Evolutionary conservation across 1,140 invertebrate genomes (phyloP).

Genomic region (Brachionus asplanchnoidis): DNA sequence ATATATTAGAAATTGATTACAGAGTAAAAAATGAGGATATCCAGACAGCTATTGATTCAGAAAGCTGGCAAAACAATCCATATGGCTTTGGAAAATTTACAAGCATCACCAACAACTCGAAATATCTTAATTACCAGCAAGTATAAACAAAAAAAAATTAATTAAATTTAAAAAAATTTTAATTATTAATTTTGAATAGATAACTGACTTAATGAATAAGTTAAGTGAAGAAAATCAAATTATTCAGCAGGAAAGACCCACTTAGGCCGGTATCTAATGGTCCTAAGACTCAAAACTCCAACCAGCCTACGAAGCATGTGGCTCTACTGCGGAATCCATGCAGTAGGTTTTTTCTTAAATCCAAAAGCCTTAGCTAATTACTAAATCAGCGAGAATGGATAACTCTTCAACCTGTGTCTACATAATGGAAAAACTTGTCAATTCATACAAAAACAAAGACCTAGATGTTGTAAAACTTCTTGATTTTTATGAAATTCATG

Average conservation of each 20-base stretch:
- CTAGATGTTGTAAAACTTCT: neutral
- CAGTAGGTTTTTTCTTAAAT: neutral
- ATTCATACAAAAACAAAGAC: neutral
- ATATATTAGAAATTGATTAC: neutral
- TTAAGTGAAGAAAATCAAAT: neutral
- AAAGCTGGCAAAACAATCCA: neutral
- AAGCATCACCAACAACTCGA: neutral
- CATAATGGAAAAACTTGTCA: constrained; percentile 26
- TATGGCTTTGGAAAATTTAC: neutral
- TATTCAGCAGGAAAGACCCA: constrained; percentile 31
- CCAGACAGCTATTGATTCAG: neutral
- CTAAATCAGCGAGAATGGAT: constrained; percentile 40
- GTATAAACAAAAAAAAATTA: neutral
- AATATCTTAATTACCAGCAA: neutral
- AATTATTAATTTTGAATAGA: neutral
- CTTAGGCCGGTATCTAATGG: neutral
- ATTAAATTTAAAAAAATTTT: neutral
- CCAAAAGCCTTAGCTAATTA: neutral
- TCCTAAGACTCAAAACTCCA: neutral
- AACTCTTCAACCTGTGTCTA: constrained; percentile 22
- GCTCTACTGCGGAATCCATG: constrained; percentile 38
- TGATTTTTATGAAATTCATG: constrained; percentile 31
- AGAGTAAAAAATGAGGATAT: constrained; percentile 1
- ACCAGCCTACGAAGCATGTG: constrained; percentile 9
- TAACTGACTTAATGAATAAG: neutral